Evolutionary conservation across 2,797 vertebrate genomes (phyloP).

Genomic region (Rhabdophis nuchalis): DNA sequence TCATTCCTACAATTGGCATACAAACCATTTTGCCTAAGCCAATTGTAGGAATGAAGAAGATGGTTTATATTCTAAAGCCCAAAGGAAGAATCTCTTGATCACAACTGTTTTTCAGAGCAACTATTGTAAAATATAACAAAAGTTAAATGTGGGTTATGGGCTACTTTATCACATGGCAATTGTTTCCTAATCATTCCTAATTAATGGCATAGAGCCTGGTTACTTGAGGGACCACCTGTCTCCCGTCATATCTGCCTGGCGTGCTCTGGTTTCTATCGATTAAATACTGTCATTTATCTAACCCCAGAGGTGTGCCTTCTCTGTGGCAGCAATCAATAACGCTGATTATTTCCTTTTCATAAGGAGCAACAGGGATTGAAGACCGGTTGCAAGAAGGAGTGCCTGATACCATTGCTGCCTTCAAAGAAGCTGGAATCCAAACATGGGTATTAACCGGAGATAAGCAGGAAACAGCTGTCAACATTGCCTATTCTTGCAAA

Average conservation of each 20-base stretch:
- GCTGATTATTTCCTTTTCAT: slow-evolving; percentile 26
- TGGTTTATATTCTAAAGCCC: too few species aligned
- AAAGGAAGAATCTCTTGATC: background rate
- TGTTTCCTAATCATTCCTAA: slow-evolving; percentile 5
- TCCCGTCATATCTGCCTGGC: background rate
- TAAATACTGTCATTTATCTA: background rate
- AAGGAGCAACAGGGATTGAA: slow-evolving; percentile 94
- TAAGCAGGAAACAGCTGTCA: slow-evolving; percentile 93
- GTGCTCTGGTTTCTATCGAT: background rate
- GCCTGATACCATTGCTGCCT: slow-evolving; percentile 83
- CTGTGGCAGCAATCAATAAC: background rate
- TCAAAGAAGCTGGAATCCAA: slow-evolving; percentile 87
- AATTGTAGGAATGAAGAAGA: background rate
- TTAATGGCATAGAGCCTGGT: background rate
- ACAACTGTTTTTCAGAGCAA: slow-evolving; percentile 35
- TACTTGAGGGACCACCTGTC: background rate
- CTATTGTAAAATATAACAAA: slow-evolving; percentile 34
- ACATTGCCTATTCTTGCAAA: slow-evolving; percentile 90
- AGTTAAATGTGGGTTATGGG: slow-evolving; percentile 43
- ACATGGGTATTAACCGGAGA: slow-evolving; percentile 96
- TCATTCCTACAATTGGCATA: background rate
- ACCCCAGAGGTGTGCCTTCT: background rate
- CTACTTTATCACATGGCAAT: slow-evolving; percentile 38
- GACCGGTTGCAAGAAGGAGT: slow-evolving; percentile 91
- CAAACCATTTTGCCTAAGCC: background rate